A percentile compares a stretch with the other conserved stretches of the same genome.
Evolutionary conservation across 2,797 vertebrate genomes (phyloP).

Genomic region (Lagodon rhomboides): DNA sequence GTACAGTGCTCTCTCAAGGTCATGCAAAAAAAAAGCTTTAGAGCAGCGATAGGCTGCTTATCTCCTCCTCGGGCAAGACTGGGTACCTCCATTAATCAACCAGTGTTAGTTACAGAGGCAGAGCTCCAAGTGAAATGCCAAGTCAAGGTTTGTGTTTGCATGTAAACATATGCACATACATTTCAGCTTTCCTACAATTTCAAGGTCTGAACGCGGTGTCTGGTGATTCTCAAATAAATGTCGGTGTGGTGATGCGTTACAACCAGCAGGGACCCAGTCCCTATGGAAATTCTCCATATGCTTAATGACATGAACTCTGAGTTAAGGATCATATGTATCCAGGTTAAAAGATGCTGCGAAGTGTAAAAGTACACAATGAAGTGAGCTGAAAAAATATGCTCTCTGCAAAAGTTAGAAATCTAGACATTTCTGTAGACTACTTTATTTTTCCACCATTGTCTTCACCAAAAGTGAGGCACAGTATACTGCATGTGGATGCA

Average conservation of each 20-base stretch:
- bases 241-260: conserved; percentile 10
- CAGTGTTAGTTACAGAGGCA: conserved; percentile 74
- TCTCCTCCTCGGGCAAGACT: conserved; percentile 77
- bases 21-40: conserved; percentile 62
- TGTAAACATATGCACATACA: conserved; percentile 80
- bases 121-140: conserved; percentile 51
- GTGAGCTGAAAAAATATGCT: background rate
- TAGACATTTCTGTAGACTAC: conserved; percentile 14
- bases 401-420: conserved; percentile 4
- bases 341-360: background rate
- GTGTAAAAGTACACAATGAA: conserved; percentile 1
- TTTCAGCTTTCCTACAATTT: conserved; percentile 55
- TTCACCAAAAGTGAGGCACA: conserved; percentile 30
- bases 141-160: conserved; percentile 75
- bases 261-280: conserved; percentile 9
- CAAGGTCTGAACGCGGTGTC: conserved; percentile 64
- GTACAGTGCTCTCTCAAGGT: conserved; percentile 81
- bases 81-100: conserved; percentile 81
- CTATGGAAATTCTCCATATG: background rate
- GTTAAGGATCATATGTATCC: background rate
- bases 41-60: conserved; percentile 79
- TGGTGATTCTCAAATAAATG: conserved; percentile 19
- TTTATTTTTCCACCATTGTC: conserved; percentile 28
- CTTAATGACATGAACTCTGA: conserved; percentile 7
- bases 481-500: conserved; percentile 31